A percentile compares a stretch with the other conserved stretches of the same genome.
Evolutionary conservation across 2,113 vertebrate species (phyloP).

Genomic region (Leptodactylus fuscus): DNA sequence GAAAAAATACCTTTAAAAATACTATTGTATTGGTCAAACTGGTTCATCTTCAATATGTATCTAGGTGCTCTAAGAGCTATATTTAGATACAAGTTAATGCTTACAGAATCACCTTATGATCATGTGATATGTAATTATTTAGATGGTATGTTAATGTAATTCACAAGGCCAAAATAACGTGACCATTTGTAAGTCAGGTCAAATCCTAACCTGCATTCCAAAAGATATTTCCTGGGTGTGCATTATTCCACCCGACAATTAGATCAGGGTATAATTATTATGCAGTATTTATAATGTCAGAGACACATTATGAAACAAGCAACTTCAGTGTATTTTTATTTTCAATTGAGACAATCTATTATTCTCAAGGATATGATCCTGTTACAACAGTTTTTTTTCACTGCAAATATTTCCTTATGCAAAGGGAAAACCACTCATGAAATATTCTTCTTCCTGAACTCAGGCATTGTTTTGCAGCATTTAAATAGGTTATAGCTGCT

Average conservation of each 20-base stretch:
- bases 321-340: background rate
- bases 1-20: background rate
- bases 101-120: background rate
- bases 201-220: background rate
- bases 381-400: too few relatives aligned
- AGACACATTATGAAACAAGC: background rate
- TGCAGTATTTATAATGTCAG: background rate
- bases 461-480: too few relatives aligned
- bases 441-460: too few relatives aligned
- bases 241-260: constrained; percentile 7
- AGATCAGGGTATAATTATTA: background rate
- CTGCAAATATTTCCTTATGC: too few relatives aligned
- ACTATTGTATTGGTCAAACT: constrained; percentile 67
- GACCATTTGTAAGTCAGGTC: background rate
- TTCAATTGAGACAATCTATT: background rate
- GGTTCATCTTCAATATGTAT: background rate
- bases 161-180: background rate
- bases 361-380: too few relatives aligned
- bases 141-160: background rate
- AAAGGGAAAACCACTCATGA: too few relatives aligned
- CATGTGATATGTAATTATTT: too few relatives aligned
- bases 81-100: too few relatives aligned
- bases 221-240: background rate
- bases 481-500: background rate
- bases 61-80: background rate